A percentile compares a stretch with the other conserved stretches of the same genome.
Evolutionary conservation across 1,140 invertebrate genomes (phyloP).

Genomic region (Bemisia tabaci): DNA sequence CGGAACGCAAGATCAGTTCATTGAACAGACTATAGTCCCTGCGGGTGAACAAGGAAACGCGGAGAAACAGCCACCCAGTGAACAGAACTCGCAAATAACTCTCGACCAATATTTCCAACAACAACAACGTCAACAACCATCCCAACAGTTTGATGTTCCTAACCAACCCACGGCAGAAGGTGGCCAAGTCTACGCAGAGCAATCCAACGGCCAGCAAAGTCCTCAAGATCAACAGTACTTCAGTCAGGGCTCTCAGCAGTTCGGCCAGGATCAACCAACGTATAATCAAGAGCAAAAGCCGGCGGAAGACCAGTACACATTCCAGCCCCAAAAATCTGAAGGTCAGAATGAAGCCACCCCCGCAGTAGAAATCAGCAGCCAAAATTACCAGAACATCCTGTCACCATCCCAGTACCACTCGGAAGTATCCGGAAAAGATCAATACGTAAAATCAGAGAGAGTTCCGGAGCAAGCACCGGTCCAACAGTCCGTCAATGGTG

Average conservation of each 20-base stretch:
- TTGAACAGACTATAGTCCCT: neutral
- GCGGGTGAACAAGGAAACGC: neutral
- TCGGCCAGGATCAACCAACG: neutral
- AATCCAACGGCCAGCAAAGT: neutral
- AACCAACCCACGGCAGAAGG: neutral
- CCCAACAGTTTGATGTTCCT: neutral
- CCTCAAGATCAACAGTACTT: neutral
- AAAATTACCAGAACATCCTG: neutral
- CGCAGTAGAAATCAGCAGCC: neutral
- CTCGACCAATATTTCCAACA: neutral
- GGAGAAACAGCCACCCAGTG: neutral
- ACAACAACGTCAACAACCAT: neutral
- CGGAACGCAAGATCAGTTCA: neutral
- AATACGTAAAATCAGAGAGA: neutral
- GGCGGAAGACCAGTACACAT: neutral
- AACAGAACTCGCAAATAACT: neutral
- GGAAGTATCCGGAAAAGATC: neutral
- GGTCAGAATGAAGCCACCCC: neutral
- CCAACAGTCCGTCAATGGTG: neutral
- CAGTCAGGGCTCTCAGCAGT: neutral
- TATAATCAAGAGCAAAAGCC: neutral
- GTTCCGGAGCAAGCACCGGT: neutral
- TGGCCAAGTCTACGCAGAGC: neutral
- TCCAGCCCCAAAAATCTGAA: neutral
- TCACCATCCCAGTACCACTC: neutral